These are phyloP conservation scores for Arctocebus calabarensis DNA, from an alignment of 2,797 vertebrate genomes.

Conservation along the genomic window DNA sequence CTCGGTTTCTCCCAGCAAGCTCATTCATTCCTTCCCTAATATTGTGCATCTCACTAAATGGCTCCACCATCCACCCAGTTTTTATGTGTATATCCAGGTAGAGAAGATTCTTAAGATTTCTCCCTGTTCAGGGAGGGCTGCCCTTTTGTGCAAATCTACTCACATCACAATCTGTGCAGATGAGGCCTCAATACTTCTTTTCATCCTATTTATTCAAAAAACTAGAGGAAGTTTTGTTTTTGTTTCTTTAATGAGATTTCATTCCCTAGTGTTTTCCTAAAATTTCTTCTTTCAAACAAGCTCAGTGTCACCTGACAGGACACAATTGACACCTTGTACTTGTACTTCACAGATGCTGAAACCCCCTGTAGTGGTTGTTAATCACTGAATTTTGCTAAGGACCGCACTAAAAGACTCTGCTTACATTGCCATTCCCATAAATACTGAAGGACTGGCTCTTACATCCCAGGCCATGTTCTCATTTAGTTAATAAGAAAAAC, in stretches of 20 bases:
- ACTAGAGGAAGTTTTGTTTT: not conserved
- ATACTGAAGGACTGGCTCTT: not conserved
- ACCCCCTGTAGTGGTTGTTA: not conserved
- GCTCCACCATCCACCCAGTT: not conserved
- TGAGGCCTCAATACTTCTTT: not conserved
- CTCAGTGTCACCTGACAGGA: not conserved
- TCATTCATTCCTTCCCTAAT: not conserved
- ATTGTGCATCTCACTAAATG: not conserved
- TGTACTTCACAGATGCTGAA: not conserved
- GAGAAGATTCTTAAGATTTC: conserved; percentile 6
- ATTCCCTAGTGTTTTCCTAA: not conserved
- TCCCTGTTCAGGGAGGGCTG: not conserved
- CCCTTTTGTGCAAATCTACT: not conserved
- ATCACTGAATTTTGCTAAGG: not conserved
- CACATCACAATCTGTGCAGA: not conserved
- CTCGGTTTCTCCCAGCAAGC: not conserved
- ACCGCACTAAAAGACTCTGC: not conserved
- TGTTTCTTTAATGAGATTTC: not conserved
- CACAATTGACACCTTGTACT: not conserved
- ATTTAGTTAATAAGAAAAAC: conserved; percentile 54
- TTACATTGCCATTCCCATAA: conserved; percentile 42
- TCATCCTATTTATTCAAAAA: not conserved
- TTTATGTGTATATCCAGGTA: not conserved
- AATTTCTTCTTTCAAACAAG: not conserved
- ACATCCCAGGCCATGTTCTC: not conserved